Evolutionary conservation across 2,888 invertebrate genomes (phyloP), one percentile per base, ranked within the genome.

Genomic region (Pollenia labialis): DNA sequence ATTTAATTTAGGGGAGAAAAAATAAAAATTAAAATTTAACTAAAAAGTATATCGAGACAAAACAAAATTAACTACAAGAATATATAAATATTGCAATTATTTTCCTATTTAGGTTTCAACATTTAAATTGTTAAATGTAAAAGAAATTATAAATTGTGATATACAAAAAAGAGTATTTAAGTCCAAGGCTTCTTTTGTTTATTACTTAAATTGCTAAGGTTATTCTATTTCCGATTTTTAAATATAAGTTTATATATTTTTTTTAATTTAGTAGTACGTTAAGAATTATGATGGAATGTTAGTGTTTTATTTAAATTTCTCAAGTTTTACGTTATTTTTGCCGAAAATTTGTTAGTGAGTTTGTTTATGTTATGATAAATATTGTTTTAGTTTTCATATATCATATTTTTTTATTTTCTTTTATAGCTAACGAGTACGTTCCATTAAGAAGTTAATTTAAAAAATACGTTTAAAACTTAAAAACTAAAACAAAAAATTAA

Each of bases 401-500:
- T 58, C 58, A 42, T 18, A 10, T 76, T 54, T 58, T 16, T 72
- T 46, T 74, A 16, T 44, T 72, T 72, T 9, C n/a, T 66, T 52
- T 64, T 44, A 62, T 52, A 71, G 64, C 71, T 75, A 74, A 62
- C 56, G 54, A 75, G 58, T 23, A 50, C 32, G 16, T 46, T 66
- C 48, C 18, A 46, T 56, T 50, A 23, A 68, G 42, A 56, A 50
- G 62, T 69, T 52, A 54, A 44, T 68, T 68, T 56, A 64, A 77
- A 77, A 84, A 69, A 60, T 72, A 79, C 32, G 8, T 52, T 75
- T 60, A 48, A 75, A 71, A 71, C 85, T 85, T 80, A 81, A 75
- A 56, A 44, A 50, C 64, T 66, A 83, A 58, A 76, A 69, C 76
- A 84, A 68, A 64, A 76, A 80, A 66, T 96, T 96, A 98, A 94